These are phyloP conservation scores for Aplochiton taeniatus DNA, from an alignment of 2,797 vertebrate genomes.

Conservation along the genomic window DNA sequence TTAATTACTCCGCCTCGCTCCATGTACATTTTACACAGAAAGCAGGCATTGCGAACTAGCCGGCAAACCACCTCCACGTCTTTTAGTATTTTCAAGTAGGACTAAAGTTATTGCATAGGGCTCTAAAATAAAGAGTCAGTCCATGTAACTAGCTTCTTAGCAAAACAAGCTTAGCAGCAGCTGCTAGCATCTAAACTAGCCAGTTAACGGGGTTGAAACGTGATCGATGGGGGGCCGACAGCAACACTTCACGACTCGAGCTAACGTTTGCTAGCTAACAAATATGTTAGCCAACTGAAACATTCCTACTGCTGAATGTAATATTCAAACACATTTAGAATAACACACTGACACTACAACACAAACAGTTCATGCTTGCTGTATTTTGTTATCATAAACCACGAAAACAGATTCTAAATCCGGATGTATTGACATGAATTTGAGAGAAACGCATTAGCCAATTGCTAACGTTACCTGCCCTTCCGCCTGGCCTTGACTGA, in stretches of 20 bases:
- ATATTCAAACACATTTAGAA: conserved; percentile 26
- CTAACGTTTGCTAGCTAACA: conserved; percentile 56
- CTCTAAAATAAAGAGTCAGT: too few species aligned
- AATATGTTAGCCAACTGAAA: conserved; percentile 54
- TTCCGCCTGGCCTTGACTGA: conserved; percentile 75
- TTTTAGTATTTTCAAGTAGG: too few species aligned
- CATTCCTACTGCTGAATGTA: conserved; percentile 43
- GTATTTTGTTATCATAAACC: not conserved
- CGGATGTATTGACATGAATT: conserved; percentile 4
- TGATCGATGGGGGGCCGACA: conserved; percentile 37
- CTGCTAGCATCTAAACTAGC: not conserved
- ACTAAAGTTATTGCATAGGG: too few species aligned
- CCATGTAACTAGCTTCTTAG: not conserved
- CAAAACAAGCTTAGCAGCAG: conserved; percentile 2
- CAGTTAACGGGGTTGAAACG: too few species aligned
- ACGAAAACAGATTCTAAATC: conserved; percentile 3
- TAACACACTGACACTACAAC: conserved; percentile 1
- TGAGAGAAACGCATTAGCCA: conserved; percentile 18
- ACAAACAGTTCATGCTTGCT: not conserved
- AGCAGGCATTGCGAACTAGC: too few species aligned
- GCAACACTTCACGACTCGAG: conserved; percentile 62
- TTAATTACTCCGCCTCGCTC: too few species aligned
- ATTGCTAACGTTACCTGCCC: conserved; percentile 71
- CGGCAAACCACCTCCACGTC: too few species aligned
- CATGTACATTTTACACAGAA: too few species aligned